Evolutionary conservation across 2,888 invertebrate species (phyloP).

Genomic region (Latrodectus hesperus): DNA sequence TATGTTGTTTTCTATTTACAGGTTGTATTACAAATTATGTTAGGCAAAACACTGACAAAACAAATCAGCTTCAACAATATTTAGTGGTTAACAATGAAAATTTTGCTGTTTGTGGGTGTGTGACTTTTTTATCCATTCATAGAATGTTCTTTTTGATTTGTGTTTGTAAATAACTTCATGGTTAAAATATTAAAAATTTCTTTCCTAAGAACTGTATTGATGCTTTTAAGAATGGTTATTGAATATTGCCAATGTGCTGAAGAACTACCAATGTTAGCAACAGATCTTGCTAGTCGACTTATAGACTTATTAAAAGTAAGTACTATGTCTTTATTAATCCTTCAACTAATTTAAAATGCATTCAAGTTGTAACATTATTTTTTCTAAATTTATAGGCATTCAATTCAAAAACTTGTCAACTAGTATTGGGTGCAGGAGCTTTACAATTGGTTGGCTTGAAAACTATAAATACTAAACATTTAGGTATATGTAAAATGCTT

Average conservation of each 20-base stretch:
- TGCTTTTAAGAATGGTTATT: conserved; percentile 90
- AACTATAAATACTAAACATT: conserved; percentile 94
- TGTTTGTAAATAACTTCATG: not conserved
- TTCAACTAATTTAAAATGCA: not conserved
- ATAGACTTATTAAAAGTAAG: conserved; percentile 88
- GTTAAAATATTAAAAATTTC: not conserved
- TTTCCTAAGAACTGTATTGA: conserved; percentile 82
- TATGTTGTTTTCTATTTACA: conserved; percentile 55
- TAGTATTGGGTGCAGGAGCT: conserved; percentile 97
- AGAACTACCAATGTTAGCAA: conserved; percentile 85
- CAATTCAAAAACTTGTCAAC: conserved; percentile 83
- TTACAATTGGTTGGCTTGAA: conserved; percentile 94
- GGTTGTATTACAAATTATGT: conserved; percentile 71
- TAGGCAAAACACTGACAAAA: conserved; percentile 71
- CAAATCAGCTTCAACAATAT: conserved; percentile 73
- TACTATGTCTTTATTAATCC: not conserved
- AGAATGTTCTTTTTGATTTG: not conserved
- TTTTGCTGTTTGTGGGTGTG: conserved; percentile 77
- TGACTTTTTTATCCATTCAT: not conserved
- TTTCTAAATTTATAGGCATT: conserved; percentile 74
- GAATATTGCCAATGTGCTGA: conserved; percentile 90
- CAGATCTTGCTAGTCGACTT: conserved; percentile 87
- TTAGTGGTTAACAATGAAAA: conserved; percentile 75
- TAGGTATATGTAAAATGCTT: conserved; percentile 78
- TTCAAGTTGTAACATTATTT: conserved; percentile 15